Percentiles rank a stretch among this genome's conserved stretches.
Evolutionary conservation across 2,113 vertebrate genomes (phyloP).

Genomic region (Scophthalmus maximus): DNA sequence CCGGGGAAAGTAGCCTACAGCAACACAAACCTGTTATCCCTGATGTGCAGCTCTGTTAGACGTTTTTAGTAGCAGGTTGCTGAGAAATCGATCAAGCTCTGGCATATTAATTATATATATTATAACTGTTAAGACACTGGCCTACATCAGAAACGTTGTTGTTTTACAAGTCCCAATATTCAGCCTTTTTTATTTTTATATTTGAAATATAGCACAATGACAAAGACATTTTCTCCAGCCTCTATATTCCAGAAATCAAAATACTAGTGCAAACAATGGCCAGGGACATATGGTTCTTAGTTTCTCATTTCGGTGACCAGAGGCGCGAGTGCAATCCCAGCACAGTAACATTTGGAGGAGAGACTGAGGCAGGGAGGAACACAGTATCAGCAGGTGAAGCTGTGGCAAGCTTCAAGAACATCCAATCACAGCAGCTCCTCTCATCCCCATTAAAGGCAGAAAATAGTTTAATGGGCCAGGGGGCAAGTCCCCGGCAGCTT

Average conservation of each 20-base stretch:
- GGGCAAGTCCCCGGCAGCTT: constrained; percentile 6
- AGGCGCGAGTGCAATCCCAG: background rate
- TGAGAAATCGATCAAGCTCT: constrained; percentile 16
- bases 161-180: constrained; percentile 9
- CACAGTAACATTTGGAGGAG: too few relatives aligned
- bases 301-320: background rate
- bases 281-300: background rate
- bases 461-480: constrained; percentile 28
- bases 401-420: background rate
- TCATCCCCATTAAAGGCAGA: constrained; percentile 9
- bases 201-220: too few relatives aligned
- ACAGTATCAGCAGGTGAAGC: constrained; percentile 13
- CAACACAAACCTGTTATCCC: constrained; percentile 45
- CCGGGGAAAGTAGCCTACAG: constrained; percentile 32
- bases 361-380: background rate
- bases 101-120: constrained; percentile 25
- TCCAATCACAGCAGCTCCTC: constrained; percentile 8
- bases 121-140: background rate
- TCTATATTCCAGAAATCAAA: too few relatives aligned
- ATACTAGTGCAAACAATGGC: too few relatives aligned
- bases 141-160: background rate
- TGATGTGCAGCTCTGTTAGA: constrained; percentile 26
- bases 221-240: too few relatives aligned
- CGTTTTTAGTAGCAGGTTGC: constrained; percentile 17
- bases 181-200: constrained; percentile 1